Conservation (phyloP, 2,888 invertebrate species). For the Eupithecia inturbata region DNA sequence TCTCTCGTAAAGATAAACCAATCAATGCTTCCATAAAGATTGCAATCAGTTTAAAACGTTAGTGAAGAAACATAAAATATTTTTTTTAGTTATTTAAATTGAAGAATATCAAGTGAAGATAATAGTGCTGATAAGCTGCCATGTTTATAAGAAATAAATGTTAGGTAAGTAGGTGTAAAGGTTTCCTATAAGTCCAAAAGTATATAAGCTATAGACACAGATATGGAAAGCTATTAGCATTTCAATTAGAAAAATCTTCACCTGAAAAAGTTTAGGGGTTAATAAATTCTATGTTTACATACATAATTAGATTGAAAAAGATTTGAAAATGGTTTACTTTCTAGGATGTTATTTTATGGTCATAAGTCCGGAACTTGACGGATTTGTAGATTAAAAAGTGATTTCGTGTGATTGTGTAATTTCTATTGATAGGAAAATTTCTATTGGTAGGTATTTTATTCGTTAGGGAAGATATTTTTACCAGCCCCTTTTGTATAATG, state of each 20-base stretch:
- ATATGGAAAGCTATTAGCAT: constrained; percentile 67
- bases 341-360: constrained; percentile 17
- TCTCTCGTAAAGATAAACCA: constrained; percentile 2
- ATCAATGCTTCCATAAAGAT: background rate
- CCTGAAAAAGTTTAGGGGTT: constrained; percentile 72
- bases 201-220: constrained; percentile 78
- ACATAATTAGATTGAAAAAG: constrained; percentile 39
- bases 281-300: constrained; percentile 50
- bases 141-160: background rate
- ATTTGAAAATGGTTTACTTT: constrained; percentile 21
- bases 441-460: constrained; percentile 33
- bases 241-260: constrained; percentile 61
- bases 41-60: background rate
- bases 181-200: constrained; percentile 67
- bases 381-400: constrained; percentile 57
- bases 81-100: background rate
- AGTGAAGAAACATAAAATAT: background rate
- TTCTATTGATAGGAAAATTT: constrained; percentile 28
- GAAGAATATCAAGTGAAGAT: background rate
- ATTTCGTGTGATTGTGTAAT: constrained; percentile 47
- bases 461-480: constrained; percentile 36
- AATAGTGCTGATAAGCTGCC: background rate
- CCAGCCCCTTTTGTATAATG: constrained; percentile 39
- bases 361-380: constrained; percentile 66
- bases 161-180: constrained; percentile 45